These are phyloP conservation scores for Taphrorychus bicolor DNA, from an alignment of 2,888 invertebrate genomes.

Conservation along the genomic window DNA sequence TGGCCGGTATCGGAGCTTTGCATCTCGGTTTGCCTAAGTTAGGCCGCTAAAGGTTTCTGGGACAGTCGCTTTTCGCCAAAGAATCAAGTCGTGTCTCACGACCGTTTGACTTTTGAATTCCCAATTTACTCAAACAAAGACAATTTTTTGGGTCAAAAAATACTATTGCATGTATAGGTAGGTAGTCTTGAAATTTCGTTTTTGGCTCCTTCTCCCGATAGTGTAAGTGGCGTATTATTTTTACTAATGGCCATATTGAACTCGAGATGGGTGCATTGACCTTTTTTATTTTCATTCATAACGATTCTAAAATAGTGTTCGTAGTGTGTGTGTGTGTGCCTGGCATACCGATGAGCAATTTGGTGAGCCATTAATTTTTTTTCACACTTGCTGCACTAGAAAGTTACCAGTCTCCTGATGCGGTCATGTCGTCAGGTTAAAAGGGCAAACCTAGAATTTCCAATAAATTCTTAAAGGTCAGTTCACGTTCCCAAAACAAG, in stretches of 20 bases:
- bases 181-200: too few species aligned
- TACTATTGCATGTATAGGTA: too few species aligned
- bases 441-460: background rate
- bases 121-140: constrained; percentile 26
- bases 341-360: constrained; percentile 32
- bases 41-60: constrained; percentile 31
- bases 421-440: background rate
- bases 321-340: constrained; percentile 28
- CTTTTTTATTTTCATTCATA: constrained; percentile 15
- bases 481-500: constrained; percentile 11
- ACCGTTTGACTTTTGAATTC: constrained; percentile 26
- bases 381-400: background rate
- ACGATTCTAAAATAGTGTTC: constrained; percentile 32
- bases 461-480: constrained; percentile 10
- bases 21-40: constrained; percentile 21
- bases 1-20: constrained; percentile 23
- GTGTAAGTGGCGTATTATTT: constrained; percentile 2
- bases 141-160: constrained; percentile 20
- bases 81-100: constrained; percentile 36
- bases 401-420: too few species aligned
- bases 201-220: too few species aligned
- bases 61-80: constrained; percentile 37
- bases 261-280: constrained; percentile 9
- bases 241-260: constrained; percentile 10
- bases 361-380: constrained; percentile 22